Evolutionary conservation across 2,888 invertebrate genomes (phyloP), one percentile per base, ranked within the genome.

Genomic region (Drosophila pseudotakahashii): DNA sequence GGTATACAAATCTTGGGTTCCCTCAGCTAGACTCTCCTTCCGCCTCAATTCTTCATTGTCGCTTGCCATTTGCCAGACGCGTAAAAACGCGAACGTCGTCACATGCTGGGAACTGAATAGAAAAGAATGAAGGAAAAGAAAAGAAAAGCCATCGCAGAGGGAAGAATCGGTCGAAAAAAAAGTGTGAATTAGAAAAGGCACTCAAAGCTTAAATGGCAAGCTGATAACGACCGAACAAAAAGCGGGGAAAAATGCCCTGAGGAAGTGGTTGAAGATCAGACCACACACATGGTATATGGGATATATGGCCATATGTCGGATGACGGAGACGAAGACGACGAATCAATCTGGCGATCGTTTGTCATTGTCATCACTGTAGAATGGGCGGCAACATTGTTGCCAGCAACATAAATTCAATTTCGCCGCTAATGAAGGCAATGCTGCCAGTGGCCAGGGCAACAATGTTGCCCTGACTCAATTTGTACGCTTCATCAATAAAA

Each of bases 171-270:
- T 45, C 10, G 58, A 32, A 68, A 81, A 84, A 84, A 81, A 86
- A 84, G 83, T 84, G 83, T 86, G 83, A 84, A 84, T 84, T 84
- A 79, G 86, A 86, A 81, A 84, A 84, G 77, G 83, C 86, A 86
- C 83, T 84, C 83, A 86, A 63, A 76, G 83, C 86, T 75, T 86
- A 84, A 84, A 84, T 84, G 79, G 77, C 69, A 61, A 66, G 63
- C 59, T 73, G 80, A 80, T 80, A 76, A 73, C 54, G 67, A 53
- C 63, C 69, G 11, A 45, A 36, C 42, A 19, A 59, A 37, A 59
- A 59, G 19, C 11, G 23, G 48, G 54, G 44, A 74, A 45, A 39
- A 63, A 55, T 45, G 19, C 34, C 55, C 45, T 11, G 50, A 60
- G 68, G 32, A 58, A 70, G 73, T 44, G 54, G 54, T 37, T 32